A percentile compares a stretch with the other conserved stretches of the same genome.
phyloP scores from a whole-genome alignment of 2,797 vertebrate species.

The Halcyon leucocephala region DNA sequence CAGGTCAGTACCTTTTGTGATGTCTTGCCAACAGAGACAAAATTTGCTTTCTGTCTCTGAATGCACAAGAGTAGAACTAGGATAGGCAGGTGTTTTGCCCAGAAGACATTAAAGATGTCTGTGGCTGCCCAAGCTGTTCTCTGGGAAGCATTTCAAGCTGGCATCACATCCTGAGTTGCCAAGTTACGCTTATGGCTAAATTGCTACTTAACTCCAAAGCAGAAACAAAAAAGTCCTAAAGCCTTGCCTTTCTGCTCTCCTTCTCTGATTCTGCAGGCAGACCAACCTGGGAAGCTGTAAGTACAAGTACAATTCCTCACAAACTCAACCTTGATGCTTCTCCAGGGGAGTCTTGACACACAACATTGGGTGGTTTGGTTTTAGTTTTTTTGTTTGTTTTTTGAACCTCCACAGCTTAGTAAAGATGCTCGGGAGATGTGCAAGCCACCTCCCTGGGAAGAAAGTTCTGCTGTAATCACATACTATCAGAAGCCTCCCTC shows the following conservation, averaged over 20 bases:
- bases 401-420: not conserved
- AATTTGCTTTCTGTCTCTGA: not conserved
- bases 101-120: not conserved
- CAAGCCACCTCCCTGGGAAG: not conserved
- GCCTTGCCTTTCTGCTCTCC: not conserved
- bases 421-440: not conserved
- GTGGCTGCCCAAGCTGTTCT: not conserved
- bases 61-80: not conserved
- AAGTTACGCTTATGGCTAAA: not conserved
- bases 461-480: not conserved
- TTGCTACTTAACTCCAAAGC: not conserved
- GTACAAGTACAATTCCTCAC: not conserved
- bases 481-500: not conserved
- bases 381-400: not conserved
- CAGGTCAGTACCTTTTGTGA: not conserved
- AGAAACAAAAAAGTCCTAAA: not conserved
- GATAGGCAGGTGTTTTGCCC: not conserved
- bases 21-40: not conserved
- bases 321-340: not conserved
- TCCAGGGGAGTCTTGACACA: not conserved
- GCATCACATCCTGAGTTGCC: not conserved
- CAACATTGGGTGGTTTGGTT: no score
- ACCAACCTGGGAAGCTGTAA: not conserved
- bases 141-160: conserved; percentile 1
- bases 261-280: not conserved